Evolutionary conservation across 2,888 invertebrate genomes (phyloP).

Genomic region (Torymus aiolomorphi): DNA sequence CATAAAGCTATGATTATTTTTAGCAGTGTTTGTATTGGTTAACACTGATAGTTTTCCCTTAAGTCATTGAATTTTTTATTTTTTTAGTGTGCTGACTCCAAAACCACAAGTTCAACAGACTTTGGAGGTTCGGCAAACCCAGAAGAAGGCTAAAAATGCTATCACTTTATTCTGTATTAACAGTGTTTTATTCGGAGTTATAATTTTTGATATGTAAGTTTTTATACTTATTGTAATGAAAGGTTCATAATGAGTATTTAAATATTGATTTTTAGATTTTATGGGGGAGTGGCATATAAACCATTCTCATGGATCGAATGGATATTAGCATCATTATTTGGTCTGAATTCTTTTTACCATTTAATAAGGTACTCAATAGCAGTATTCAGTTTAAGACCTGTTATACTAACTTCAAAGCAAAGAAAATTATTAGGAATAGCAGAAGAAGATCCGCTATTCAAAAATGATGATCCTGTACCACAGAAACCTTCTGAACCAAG

Average conservation of each 20-base stretch:
- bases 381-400: conserved; percentile 74
- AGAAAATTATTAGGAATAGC: conserved; percentile 78
- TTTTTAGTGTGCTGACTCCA: conserved; percentile 68
- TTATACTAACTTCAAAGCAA: conserved; percentile 77
- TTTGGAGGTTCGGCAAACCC: conserved; percentile 77
- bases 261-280: conserved; percentile 62
- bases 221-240: conserved; percentile 16
- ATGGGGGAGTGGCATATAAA: conserved; percentile 68
- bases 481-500: conserved; percentile 62
- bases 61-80: background rate
- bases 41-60: no score
- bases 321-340: conserved; percentile 74
- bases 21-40: no score
- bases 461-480: conserved; percentile 59
- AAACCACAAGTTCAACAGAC: conserved; percentile 78
- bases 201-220: conserved; percentile 81
- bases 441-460: conserved; percentile 72
- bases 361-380: conserved; percentile 76
- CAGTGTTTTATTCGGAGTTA: conserved; percentile 77
- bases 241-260: background rate
- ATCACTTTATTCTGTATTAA: conserved; percentile 81
- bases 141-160: conserved; percentile 77
- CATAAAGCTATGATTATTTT: no score
- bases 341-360: conserved; percentile 78
- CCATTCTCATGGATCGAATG: conserved; percentile 71